These are phyloP conservation scores for Malurus melanocephalus DNA, from an alignment of 2,113 vertebrate species.

Conservation along the genomic window DNA sequence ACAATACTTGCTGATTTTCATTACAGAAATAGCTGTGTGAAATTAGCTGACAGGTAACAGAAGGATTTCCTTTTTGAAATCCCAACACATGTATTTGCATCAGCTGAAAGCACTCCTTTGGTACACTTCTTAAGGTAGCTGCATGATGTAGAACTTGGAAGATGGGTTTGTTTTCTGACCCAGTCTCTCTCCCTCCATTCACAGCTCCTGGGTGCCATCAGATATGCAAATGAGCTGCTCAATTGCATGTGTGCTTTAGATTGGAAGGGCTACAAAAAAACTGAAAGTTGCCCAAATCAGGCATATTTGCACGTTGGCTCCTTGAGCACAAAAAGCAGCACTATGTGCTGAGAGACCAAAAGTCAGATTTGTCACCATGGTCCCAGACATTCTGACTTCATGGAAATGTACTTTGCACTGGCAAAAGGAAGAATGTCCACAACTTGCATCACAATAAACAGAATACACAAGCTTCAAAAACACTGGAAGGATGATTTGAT, in stretches of 20 bases:
- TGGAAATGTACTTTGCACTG: neutral
- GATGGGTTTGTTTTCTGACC: neutral
- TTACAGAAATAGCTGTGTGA: neutral
- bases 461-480: neutral
- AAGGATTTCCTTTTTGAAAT: neutral
- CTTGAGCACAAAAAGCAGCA: accelerated
- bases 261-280: neutral
- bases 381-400: neutral
- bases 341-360: neutral
- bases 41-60: neutral
- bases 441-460: neutral
- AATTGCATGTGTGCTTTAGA: neutral
- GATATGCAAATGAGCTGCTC: neutral
- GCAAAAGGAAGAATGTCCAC: neutral
- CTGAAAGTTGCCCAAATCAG: neutral
- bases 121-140: neutral
- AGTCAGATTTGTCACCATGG: neutral
- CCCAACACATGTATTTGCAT: neutral
- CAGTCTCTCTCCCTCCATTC: neutral
- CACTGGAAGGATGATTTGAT: neutral
- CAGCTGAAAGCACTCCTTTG: neutral
- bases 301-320: accelerated
- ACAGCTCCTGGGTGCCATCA: neutral
- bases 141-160: neutral
- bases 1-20: neutral